A percentile compares a stretch with the other conserved stretches of the same genome.
Evolutionary conservation across 2,888 invertebrate species (phyloP).

Genomic region (Halocaridina rubra): DNA sequence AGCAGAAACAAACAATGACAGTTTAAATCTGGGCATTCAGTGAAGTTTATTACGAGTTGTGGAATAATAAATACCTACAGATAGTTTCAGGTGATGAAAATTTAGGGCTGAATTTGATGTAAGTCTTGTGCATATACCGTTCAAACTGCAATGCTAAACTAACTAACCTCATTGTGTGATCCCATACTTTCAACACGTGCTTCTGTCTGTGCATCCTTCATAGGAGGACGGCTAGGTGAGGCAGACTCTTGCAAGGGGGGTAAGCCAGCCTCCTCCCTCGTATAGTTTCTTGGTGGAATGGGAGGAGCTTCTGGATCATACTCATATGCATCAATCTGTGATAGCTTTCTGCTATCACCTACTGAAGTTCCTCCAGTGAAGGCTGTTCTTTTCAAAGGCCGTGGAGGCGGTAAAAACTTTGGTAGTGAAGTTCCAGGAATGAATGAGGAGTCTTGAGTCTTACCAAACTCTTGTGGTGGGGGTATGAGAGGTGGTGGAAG

Average conservation of each 20-base stretch:
- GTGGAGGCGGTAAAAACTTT: slow-evolving; percentile 39
- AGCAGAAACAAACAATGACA: too few relatives aligned
- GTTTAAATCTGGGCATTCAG: too few relatives aligned
- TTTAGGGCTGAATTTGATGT: too few relatives aligned
- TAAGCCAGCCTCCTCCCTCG: slow-evolving; percentile 44
- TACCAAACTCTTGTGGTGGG: slow-evolving; percentile 37
- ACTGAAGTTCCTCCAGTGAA: not conserved
- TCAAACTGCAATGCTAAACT: too few relatives aligned
- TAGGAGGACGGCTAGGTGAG: slow-evolving; percentile 3
- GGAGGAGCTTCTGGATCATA: slow-evolving; percentile 48
- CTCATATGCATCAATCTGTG: slow-evolving; percentile 32
- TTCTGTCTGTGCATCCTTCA: slow-evolving; percentile 43
- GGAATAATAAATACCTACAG: too few relatives aligned
- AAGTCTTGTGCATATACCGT: too few relatives aligned
- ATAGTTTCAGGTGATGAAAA: too few relatives aligned
- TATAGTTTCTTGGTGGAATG: slow-evolving; percentile 47
- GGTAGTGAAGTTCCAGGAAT: slow-evolving; percentile 51
- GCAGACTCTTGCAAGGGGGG: not conserved
- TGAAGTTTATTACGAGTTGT: too few relatives aligned
- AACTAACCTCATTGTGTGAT: too few relatives aligned
- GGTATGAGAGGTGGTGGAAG: slow-evolving; percentile 37
- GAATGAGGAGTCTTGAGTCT: slow-evolving; percentile 9
- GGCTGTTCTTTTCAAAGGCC: not conserved
- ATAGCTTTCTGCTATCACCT: not conserved
- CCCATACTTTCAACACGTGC: slow-evolving; percentile 22